These are phyloP conservation scores for Anoplophora glabripennis DNA, from an alignment of 1,140 invertebrate species.

Conservation along the genomic window DNA sequence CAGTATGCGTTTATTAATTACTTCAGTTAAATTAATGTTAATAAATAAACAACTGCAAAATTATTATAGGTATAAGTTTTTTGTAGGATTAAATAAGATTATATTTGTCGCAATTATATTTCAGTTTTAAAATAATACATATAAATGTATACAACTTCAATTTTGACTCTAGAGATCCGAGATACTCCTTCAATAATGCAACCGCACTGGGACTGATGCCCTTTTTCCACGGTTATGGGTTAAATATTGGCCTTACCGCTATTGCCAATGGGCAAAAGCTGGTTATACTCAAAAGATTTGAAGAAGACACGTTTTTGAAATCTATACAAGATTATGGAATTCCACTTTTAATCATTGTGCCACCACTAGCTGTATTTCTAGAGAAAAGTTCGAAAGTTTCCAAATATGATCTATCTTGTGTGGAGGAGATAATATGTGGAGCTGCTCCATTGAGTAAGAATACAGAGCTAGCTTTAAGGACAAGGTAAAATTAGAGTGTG, in stretches of 20 bases:
- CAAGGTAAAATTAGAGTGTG: too few relatives aligned
- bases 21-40: too few relatives aligned
- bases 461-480: constrained; percentile 43
- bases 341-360: constrained; percentile 52
- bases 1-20: too few relatives aligned
- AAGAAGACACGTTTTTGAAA: constrained; percentile 58
- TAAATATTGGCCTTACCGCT: constrained; percentile 16
- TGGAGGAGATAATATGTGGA: constrained; percentile 49
- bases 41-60: too few relatives aligned
- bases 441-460: constrained; percentile 52
- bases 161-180: too few relatives aligned
- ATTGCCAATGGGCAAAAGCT: constrained; percentile 23
- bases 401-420: constrained; percentile 49
- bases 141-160: too few relatives aligned
- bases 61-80: too few relatives aligned
- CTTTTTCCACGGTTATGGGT: constrained; percentile 39
- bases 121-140: too few relatives aligned
- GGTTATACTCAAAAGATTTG: constrained; percentile 54
- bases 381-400: constrained; percentile 52
- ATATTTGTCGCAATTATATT: too few relatives aligned
- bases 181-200: not conserved
- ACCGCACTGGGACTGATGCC: constrained; percentile 33
- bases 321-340: constrained; percentile 57
- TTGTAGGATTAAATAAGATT: too few relatives aligned
- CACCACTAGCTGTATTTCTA: constrained; percentile 57